Base-by-base conservation (phyloP, 2,113 vertebrate species). In the Fulmarus glacialis region DNA sequence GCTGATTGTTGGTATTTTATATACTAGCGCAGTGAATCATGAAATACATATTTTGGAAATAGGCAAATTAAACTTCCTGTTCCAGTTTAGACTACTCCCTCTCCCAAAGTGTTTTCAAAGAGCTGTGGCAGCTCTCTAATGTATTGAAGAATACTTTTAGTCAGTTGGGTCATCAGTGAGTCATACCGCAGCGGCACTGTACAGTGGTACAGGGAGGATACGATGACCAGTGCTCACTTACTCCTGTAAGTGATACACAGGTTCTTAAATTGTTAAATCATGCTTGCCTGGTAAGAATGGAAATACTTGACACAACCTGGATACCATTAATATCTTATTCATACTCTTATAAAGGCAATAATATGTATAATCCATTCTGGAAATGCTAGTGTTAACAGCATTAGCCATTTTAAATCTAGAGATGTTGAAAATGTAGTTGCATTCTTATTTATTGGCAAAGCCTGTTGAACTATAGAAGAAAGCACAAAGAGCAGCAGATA, bases 191-290 rank as follows among this genome's bases (percentile, higher is more conserved):
- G 30, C 15, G 38, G 26, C 50, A 45, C 48, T 30, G 15, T 73
- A 11, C n/a, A 21, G 23, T 29, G 40, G 7, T n/a, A 77, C 13
- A 8, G 43, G 18, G 58, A 72, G 45, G 52, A 50, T 58, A 47
- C 0, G 0, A 62, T 74, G 17, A 55, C 7, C 34, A 72, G 40
- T 22, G 38, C 38, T 45, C 4, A 0, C 30, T 88, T n/a, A 52
- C 5, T 64, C 14, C 43, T 73, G 24, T 60, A 48, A 3, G 34
- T 34, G 43, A 42, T 30, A 27, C 20, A 22, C 38, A 66, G 63
- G 40, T 75, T 82, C 43, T 48, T 34, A 15, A 70, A 43, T 23
- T 29, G 30, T 72, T 81, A 32, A 83, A 45, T 67, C 59, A 8
- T 22, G 13, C 9, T 53, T 83, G 16, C 59, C 32, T 67, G 15